phyloP scores from a whole-genome alignment of 2,888 invertebrate genomes.

The Stenchaetothrips biformis region DNA sequence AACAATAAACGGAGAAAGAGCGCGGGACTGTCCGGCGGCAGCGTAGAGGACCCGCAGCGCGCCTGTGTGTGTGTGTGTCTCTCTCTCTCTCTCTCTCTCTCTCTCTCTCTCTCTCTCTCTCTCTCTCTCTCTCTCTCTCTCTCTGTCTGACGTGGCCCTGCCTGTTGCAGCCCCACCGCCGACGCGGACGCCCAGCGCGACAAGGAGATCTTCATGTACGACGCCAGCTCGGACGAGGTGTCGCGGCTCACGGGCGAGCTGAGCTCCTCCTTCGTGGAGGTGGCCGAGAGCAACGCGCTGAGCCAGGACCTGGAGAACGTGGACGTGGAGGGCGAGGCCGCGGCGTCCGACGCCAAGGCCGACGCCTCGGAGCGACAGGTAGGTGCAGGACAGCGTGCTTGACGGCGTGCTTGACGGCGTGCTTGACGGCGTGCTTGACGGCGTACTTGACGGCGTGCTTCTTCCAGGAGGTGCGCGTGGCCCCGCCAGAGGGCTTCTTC shows the following conservation, averaged over 20 bases:
- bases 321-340: slow-evolving; percentile 33
- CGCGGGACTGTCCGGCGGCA: background rate
- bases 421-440: too few relatives aligned
- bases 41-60: too few relatives aligned
- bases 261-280: slow-evolving; percentile 78
- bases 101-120: too few relatives aligned
- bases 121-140: background rate
- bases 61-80: too few relatives aligned
- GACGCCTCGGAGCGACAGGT: background rate
- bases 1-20: background rate
- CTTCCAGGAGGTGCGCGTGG: background rate
- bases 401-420: too few relatives aligned
- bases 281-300: slow-evolving; percentile 76
- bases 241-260: slow-evolving; percentile 75
- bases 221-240: slow-evolving; percentile 65
- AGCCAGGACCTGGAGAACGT: slow-evolving; percentile 52
- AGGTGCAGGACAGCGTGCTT: background rate
- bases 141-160: background rate
- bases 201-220: slow-evolving; percentile 84
- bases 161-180: slow-evolving; percentile 16
- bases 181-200: slow-evolving; percentile 47
- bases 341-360: slow-evolving; percentile 29
- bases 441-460: too few relatives aligned
- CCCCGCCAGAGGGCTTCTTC: background rate
- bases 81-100: too few relatives aligned